phyloP scores from a whole-genome alignment of 2,113 vertebrate genomes.

The Cheilinus undulatus region DNA sequence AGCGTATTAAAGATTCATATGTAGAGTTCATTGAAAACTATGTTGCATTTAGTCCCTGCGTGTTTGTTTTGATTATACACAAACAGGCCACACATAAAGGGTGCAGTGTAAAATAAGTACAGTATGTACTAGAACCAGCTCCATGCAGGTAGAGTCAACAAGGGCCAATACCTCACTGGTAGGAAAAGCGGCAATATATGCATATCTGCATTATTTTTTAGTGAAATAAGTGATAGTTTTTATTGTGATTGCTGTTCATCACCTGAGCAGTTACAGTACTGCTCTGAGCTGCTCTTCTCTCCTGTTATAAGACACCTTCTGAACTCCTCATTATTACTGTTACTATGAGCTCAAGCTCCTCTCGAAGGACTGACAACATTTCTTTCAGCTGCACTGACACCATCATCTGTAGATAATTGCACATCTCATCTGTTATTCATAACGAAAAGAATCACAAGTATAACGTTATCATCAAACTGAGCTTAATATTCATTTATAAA shows the following conservation, averaged over 20 bases:
- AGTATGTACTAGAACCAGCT: too few species aligned
- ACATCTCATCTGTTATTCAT: slow-evolving; percentile 38
- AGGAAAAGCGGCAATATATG: neutral
- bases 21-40: neutral
- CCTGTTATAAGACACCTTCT: slow-evolving; percentile 38
- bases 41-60: neutral
- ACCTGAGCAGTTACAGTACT: slow-evolving; percentile 31
- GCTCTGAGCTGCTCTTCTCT: slow-evolving; percentile 60
- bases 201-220: slow-evolving; percentile 31
- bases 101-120: neutral
- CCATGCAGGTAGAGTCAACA: neutral
- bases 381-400: slow-evolving; percentile 54
- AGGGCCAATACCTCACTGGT: neutral
- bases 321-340: slow-evolving; percentile 25
- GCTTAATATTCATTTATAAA: slow-evolving; percentile 84
- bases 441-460: slow-evolving; percentile 41
- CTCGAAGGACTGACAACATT: slow-evolving; percentile 27
- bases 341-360: slow-evolving; percentile 13
- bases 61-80: neutral
- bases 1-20: neutral
- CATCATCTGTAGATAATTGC: slow-evolving; percentile 68
- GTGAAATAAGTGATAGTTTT: slow-evolving; percentile 56
- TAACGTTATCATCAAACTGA: slow-evolving; percentile 68
- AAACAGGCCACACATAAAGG: neutral
- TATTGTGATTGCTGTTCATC: slow-evolving; percentile 46